A percentile compares a stretch with the other conserved stretches of the same genome.
Evolutionary conservation across 2,888 invertebrate species (phyloP).

Genomic region (Carabus problematicus): DNA sequence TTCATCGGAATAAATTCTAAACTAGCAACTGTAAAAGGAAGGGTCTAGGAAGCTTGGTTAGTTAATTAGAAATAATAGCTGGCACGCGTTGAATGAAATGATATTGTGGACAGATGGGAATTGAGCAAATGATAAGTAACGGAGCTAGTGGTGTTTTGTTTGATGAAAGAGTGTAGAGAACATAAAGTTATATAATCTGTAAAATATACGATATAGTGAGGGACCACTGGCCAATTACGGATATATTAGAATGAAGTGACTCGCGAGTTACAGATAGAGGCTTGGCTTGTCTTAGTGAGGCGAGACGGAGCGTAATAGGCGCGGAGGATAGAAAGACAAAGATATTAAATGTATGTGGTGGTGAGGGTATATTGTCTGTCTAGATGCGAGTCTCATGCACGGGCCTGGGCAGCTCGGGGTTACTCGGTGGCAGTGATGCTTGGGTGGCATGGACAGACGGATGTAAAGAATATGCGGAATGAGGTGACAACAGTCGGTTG

Average conservation of each 20-base stretch:
- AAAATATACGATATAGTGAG: conserved; percentile 4
- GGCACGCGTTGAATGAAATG: not conserved
- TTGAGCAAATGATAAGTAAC: not conserved
- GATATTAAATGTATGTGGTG: conserved; percentile 43
- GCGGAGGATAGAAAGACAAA: too few species aligned
- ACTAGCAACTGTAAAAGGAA: conserved; percentile 43
- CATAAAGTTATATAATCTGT: not conserved
- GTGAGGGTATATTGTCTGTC: conserved; percentile 44
- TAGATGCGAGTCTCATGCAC: conserved; percentile 78
- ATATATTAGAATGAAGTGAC: conserved; percentile 19
- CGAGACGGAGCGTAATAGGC: conserved; percentile 34
- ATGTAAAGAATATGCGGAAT: conserved; percentile 49
- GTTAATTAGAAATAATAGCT: too few species aligned
- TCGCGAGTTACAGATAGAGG: conserved; percentile 35
- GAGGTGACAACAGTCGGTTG: conserved; percentile 59
- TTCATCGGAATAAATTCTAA: conserved; percentile 44
- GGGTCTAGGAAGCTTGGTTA: conserved; percentile 32
- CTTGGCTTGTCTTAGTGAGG: conserved; percentile 29
- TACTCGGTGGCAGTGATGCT: conserved; percentile 59
- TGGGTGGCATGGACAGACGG: conserved; percentile 41
- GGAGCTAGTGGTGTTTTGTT: not conserved
- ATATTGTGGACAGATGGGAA: not conserved
- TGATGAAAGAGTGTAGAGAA: not conserved
- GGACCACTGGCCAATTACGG: conserved; percentile 29
- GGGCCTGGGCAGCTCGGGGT: conserved; percentile 68